Percentiles rank a stretch among this genome's conserved stretches.
These are phyloP conservation scores for Telmatochromis brichardi DNA, from an alignment of 2,113 vertebrate species.

Conservation along the genomic window DNA sequence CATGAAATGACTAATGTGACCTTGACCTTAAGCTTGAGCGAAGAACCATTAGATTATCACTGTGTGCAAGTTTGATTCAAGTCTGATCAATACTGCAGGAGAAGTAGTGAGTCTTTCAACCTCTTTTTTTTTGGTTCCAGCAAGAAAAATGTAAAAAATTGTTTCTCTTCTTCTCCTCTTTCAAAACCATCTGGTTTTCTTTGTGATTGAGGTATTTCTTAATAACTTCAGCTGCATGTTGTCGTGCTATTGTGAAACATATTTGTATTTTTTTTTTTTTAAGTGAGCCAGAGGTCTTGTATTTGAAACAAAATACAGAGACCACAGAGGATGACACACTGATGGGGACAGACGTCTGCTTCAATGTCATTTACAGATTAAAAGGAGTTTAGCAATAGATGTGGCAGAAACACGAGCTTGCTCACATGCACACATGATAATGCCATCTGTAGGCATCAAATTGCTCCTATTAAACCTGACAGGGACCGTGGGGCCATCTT, in stretches of 20 bases:
- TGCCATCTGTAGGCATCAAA: slow-evolving; percentile 19
- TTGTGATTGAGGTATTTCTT: not conserved
- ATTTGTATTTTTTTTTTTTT: not conserved
- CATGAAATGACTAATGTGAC: not conserved
- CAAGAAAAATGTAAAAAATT: not conserved
- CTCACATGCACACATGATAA: slow-evolving; percentile 1
- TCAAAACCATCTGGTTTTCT: not conserved
- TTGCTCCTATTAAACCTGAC: slow-evolving; percentile 7
- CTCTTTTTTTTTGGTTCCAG: not conserved
- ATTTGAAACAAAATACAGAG: slow-evolving; percentile 39
- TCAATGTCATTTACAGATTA: slow-evolving; percentile 44
- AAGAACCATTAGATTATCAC: not conserved
- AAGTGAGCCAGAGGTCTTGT: not conserved
- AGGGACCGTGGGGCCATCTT: not conserved
- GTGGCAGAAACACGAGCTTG: not conserved
- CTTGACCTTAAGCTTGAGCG: not conserved
- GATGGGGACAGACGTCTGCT: slow-evolving; percentile 40
- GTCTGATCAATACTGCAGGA: not conserved
- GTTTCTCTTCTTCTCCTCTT: not conserved
- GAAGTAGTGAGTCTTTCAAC: not conserved
- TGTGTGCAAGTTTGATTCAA: not conserved
- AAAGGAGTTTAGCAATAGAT: slow-evolving; percentile 44
- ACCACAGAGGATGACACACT: slow-evolving; percentile 2
- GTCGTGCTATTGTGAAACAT: not conserved
- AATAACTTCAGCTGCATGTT: not conserved